Evolutionary conservation across 1,140 invertebrate genomes (phyloP), one percentile per base, ranked within the genome.

Genomic region (Trialeurodes vaporariorum): DNA sequence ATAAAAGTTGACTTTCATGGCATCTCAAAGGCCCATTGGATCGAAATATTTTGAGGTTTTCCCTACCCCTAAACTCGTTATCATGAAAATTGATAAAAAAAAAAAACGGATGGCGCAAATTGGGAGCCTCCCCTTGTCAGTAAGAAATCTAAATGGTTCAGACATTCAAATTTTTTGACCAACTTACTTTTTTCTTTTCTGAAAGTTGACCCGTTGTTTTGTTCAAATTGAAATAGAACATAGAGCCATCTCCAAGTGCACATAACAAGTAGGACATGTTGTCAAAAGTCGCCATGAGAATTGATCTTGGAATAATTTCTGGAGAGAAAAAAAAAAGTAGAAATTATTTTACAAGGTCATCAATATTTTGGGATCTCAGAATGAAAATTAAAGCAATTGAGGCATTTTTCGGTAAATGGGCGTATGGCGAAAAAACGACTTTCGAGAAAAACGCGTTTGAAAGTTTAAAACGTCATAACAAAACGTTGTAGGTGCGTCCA

Each of bases 241-340:
- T 90, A 25, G 95, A 95, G 2, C 97, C 97, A 81, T 99, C 97
- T 24, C 96, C 97, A 11, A 99, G 80, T 1, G 96, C 96, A 76
- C 92, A 94, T 17, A 96, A 82, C 11, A 96, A 77, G 81, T 98
- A 98, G 69, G 92, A 66, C 2, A 69, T 71, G 17, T 87, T 89
- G 80, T 99, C 96, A 79, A 99, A 94, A 58, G 88, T 90, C 25
- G 94, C 91, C 85, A 98, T 92, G 60, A 98, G 76, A 67, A 98
- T 92, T 0, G 96, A 98, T 23, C 96, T 83, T 0, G 96, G 94
- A 71, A 98, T 96, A 70, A 98, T 96, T 79, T 98, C 95, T 86
- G 74, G 64, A 75, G 74, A 72, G 73, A 75, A 67, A 75, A 71
- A 70, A 69, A 70, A 67, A 66, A 22, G 12, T 22, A n/a, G n/a